These are phyloP conservation scores for Pristionchus japonicus DNA, from an alignment of 2,888 invertebrate genomes.

Conservation along the genomic window DNA sequence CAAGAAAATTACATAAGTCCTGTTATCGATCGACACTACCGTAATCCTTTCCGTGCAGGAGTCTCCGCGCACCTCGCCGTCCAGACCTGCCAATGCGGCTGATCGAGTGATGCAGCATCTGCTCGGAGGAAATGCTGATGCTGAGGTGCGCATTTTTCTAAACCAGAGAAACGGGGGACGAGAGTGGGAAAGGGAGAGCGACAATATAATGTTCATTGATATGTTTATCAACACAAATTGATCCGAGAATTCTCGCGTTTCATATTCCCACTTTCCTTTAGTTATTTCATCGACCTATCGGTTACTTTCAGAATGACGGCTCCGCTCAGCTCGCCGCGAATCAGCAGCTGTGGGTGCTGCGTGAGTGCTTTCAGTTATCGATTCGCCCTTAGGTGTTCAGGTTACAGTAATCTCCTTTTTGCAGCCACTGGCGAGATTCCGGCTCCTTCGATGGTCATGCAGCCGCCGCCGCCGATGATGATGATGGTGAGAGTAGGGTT, in stretches of 20 bases:
- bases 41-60: background rate
- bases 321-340: background rate
- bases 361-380: background rate
- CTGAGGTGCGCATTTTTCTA: background rate
- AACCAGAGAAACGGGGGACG: too few relatives aligned
- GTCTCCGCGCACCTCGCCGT: background rate
- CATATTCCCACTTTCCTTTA: too few relatives aligned
- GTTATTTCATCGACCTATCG: background rate
- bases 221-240: too few relatives aligned
- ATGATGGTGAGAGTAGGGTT: background rate
- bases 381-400: background rate
- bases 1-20: too few relatives aligned
- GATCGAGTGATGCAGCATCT: conserved; percentile 31
- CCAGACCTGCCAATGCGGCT: background rate
- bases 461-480: background rate
- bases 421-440: conserved; percentile 21
- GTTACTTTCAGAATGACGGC: background rate
- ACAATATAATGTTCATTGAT: background rate
- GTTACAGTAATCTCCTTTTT: background rate
- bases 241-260: too few relatives aligned
- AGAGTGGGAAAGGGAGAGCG: background rate
- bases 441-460: background rate
- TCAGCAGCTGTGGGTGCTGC: background rate
- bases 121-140: background rate
- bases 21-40: background rate